Percentiles rank a stretch among this genome's conserved stretches.
These are phyloP conservation scores for Gnatocerus cornutus DNA, from an alignment of 2,888 invertebrate species.

Conservation along the genomic window DNA sequence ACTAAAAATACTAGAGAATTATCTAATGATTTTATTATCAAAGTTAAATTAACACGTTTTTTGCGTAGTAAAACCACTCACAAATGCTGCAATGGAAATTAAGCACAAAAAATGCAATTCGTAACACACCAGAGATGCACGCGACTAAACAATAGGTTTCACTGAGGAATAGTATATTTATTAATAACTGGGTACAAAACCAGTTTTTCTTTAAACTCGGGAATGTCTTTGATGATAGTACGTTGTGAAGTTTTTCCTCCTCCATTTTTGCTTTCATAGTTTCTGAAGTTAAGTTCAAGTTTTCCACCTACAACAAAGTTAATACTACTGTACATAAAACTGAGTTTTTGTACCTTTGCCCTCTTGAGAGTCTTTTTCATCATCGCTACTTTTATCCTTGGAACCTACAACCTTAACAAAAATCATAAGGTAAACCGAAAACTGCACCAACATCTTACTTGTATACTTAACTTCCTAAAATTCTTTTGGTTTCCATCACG, in stretches of 20 bases:
- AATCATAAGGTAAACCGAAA: no score
- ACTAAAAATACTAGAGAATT: no score
- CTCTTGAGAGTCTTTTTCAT: not conserved
- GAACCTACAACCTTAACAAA: constrained; percentile 24
- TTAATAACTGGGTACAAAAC: constrained; percentile 28
- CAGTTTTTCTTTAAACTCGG: constrained; percentile 30
- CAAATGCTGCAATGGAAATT: no score
- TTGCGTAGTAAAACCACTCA: no score
- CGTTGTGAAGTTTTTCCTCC: not conserved
- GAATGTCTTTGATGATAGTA: constrained; percentile 7
- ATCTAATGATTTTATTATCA: no score
- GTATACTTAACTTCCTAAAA: constrained; percentile 73
- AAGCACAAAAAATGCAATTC: no score
- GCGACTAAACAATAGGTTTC: no score
- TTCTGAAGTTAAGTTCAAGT: constrained; percentile 20
- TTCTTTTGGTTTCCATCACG: constrained; percentile 59
- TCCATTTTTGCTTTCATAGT: not conserved
- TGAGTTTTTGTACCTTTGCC: not conserved
- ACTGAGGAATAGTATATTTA: constrained; percentile 9
- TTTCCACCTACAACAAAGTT: constrained; percentile 10
- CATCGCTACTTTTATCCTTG: not conserved
- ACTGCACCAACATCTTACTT: constrained; percentile 73
- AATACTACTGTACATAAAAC: not conserved
- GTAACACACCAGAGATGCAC: no score
- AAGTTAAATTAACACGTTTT: no score